Evolutionary conservation across 2,888 invertebrate species (phyloP).

Genomic region (Herminia tarsipennalis): DNA sequence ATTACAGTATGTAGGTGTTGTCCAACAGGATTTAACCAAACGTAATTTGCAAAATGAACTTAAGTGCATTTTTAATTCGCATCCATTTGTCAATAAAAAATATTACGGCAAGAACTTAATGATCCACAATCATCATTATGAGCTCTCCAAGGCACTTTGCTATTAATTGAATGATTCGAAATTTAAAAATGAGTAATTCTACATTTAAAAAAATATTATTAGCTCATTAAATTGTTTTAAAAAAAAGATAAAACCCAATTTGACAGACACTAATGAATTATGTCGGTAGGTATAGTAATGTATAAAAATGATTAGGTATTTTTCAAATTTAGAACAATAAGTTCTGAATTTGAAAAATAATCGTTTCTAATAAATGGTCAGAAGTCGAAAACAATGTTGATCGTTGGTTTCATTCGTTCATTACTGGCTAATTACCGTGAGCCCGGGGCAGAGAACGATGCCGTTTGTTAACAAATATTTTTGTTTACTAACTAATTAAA

Average conservation of each 20-base stretch:
- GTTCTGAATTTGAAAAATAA: slow-evolving; percentile 38
- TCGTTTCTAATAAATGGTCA: slow-evolving; percentile 43
- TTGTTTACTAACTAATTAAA: slow-evolving; percentile 77
- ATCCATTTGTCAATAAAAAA: slow-evolving; percentile 8
- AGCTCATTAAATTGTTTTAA: too few relatives aligned
- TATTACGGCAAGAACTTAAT: slow-evolving; percentile 3
- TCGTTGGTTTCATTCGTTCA: slow-evolving; percentile 60
- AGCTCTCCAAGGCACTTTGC: background rate
- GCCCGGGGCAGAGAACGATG: slow-evolving; percentile 60
- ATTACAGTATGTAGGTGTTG: too few relatives aligned
- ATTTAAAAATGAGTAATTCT: too few relatives aligned
- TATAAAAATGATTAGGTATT: background rate
- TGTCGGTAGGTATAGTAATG: too few relatives aligned
- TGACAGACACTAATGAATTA: too few relatives aligned
- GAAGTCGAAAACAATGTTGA: slow-evolving; percentile 63
- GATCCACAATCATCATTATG: slow-evolving; percentile 6
- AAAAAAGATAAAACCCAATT: too few relatives aligned
- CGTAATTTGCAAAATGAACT: slow-evolving; percentile 7
- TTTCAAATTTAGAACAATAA: background rate
- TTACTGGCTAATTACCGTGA: slow-evolving; percentile 67
- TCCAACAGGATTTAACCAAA: slow-evolving; percentile 8
- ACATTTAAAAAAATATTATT: too few relatives aligned
- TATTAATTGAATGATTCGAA: background rate
- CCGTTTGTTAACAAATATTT: slow-evolving; percentile 62
- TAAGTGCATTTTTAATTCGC: slow-evolving; percentile 5